phyloP scores from a whole-genome alignment of 2,797 vertebrate genomes.

The Distichodus sexfasciatus region DNA sequence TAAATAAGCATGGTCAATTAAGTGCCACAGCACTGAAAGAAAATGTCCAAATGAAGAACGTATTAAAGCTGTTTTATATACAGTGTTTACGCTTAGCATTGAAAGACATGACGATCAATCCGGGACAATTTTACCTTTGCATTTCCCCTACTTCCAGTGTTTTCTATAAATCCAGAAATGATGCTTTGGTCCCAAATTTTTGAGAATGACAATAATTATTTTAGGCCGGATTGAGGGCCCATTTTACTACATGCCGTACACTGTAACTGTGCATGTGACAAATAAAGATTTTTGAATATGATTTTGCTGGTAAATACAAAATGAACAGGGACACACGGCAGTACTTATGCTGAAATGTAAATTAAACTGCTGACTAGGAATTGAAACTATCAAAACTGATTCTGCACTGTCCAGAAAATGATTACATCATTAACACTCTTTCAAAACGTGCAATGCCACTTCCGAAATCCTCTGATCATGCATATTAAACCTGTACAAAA shows the following conservation, averaged over 20 bases:
- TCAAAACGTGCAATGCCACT: not conserved
- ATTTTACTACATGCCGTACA: no score
- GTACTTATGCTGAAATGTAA: not conserved
- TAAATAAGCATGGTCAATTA: conserved; percentile 45
- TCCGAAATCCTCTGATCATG: not conserved
- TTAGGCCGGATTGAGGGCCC: no score
- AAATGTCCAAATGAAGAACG: not conserved
- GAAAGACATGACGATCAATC: not conserved
- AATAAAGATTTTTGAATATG: no score
- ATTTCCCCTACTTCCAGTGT: not conserved
- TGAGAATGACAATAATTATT: not conserved
- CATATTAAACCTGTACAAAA: conserved; percentile 5
- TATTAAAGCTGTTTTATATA: not conserved
- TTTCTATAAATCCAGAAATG: not conserved
- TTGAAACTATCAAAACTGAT: no score
- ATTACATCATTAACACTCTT: not conserved
- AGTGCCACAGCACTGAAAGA: conserved; percentile 37
- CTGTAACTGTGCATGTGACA: no score
- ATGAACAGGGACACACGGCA: not conserved
- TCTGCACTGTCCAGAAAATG: not conserved
- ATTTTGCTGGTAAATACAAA: not conserved
- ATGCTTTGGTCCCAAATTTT: not conserved
- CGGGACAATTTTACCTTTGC: not conserved
- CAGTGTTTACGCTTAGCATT: not conserved
- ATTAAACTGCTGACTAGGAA: no score